phyloP scores from a whole-genome alignment of 2,113 vertebrate species.

The Podilymbus podiceps region DNA sequence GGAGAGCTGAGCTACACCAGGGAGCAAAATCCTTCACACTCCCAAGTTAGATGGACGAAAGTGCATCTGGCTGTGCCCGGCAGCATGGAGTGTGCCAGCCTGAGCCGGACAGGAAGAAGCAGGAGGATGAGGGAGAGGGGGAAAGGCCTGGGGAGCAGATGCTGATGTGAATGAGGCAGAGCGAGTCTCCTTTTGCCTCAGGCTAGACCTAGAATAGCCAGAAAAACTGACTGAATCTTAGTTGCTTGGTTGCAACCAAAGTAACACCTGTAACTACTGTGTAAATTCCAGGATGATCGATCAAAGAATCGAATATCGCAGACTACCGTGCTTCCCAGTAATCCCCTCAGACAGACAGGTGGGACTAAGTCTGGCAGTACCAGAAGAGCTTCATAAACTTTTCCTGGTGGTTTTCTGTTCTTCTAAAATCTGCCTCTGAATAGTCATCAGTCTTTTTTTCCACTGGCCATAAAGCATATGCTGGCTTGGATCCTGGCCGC shows the following conservation, averaged over 20 bases:
- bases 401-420: background rate
- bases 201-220: background rate
- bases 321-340: background rate
- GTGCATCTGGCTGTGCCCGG: background rate
- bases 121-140: background rate
- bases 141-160: background rate
- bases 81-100: background rate
- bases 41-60: background rate
- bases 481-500: background rate
- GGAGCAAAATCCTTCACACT: background rate
- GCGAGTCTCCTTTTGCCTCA: background rate
- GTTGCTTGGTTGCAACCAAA: background rate
- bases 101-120: background rate
- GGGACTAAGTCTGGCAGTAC: background rate
- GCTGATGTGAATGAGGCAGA: background rate
- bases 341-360: background rate
- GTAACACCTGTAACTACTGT: background rate
- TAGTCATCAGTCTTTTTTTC: background rate
- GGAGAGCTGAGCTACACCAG: background rate
- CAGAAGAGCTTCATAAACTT: background rate
- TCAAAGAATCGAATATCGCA: background rate
- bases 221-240: background rate
- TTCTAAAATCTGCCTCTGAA: background rate
- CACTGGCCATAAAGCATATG: background rate
- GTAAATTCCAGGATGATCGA: background rate